Conservation (phyloP, 2,113 vertebrate genomes). For the Poeciliopsis prolifica region DNA sequence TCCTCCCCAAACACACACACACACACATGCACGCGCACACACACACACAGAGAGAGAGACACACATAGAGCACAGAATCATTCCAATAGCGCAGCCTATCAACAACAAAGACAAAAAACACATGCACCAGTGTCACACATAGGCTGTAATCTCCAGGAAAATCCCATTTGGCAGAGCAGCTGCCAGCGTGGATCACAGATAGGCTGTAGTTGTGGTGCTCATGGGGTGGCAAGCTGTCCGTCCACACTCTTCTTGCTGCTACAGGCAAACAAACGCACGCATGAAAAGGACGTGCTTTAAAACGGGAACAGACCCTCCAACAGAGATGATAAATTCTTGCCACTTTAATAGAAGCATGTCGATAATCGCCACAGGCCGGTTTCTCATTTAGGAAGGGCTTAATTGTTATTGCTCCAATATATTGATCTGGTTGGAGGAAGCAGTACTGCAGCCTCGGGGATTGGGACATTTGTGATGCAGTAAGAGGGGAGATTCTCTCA, state of each 20-base stretch:
- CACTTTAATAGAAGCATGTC: slow-evolving; percentile 59
- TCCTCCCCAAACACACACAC: neutral
- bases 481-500: slow-evolving; percentile 33
- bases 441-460: slow-evolving; percentile 50
- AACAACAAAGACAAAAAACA: slow-evolving; percentile 74
- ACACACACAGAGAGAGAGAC: slow-evolving; percentile 7
- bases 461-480: slow-evolving; percentile 31
- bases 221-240: slow-evolving; percentile 82
- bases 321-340: slow-evolving; percentile 52
- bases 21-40: slow-evolving; percentile 23
- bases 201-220: slow-evolving; percentile 69
- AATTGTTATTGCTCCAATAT: slow-evolving; percentile 48
- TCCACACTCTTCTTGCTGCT: slow-evolving; percentile 55
- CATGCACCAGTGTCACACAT: slow-evolving; percentile 70
- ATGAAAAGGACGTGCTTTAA: slow-evolving; percentile 30
- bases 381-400: slow-evolving; percentile 58
- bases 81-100: slow-evolving; percentile 57
- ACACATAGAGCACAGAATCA: slow-evolving; percentile 34
- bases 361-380: slow-evolving; percentile 33
- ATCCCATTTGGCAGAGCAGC: slow-evolving; percentile 83
- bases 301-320: slow-evolving; percentile 44
- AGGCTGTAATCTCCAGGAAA: slow-evolving; percentile 80
- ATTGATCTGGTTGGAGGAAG: slow-evolving; percentile 57
- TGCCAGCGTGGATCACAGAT: slow-evolving; percentile 78
- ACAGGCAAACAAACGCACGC: slow-evolving; percentile 23